Evolutionary conservation across 2,888 invertebrate genomes (phyloP), one percentile per base, ranked within the genome.

Genomic region (Melitaea athalia): DNA sequence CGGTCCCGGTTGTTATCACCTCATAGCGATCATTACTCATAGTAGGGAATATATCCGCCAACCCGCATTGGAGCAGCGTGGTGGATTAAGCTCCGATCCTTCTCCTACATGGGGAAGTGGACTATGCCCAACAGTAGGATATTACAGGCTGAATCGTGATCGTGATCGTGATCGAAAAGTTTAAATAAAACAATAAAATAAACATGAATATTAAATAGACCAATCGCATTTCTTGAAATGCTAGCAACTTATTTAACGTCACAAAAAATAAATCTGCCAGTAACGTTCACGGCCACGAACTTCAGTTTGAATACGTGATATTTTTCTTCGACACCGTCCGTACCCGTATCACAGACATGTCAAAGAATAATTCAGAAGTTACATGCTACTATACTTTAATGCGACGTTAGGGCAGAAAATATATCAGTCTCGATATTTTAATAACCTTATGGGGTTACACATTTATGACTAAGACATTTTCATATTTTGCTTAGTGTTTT

Each of bases 331-430:
- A 53, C 67, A 53, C 67, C 24, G 49, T 62, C 67, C 24, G 49
- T 62, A 67, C 67, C 67, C 67, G 55, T 67, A 67, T 62, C 67
- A 67, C 45, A 52, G 53, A 62, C 55, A 55, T 45, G 67, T 57
- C 67, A 62, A 67, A 61, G 55, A 47, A 38, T 38, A 47, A 47
- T 67, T 55, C 55, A 49, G 49, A 62, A 62, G 61, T 62, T 62
- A 61, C 38, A 55, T 33, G 42, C 52, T 17, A 42, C 61, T 65
- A 17, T 62, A 49, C 42, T 67, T 62, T 57, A 49, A 62, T 62
- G 55, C 11, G 57, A 53, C 53, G 33, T 10, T 15, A 57, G 15
- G 57, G 11, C 38, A 15, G 14, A 55, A 10, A n/a, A 49, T n/a
- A 49, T 49, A 14, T n/a, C 47, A 12, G 47, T 49, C 47, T 49